These are phyloP conservation scores for Eumacrocentrus americanus DNA, from an alignment of 2,888 invertebrate genomes.

Conservation along the genomic window DNA sequence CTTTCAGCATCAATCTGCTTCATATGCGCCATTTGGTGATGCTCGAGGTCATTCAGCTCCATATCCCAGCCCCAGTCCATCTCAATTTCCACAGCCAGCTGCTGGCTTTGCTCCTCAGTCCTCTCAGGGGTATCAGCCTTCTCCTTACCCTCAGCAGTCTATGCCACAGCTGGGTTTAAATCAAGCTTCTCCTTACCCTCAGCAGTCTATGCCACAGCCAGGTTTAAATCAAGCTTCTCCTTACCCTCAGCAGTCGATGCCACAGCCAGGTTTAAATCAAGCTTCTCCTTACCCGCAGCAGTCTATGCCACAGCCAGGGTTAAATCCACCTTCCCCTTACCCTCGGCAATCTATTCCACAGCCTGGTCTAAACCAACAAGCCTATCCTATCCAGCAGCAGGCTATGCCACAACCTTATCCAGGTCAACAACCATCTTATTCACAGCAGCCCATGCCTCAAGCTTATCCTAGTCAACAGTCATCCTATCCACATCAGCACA, in stretches of 20 bases:
- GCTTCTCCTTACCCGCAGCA: slow-evolving; percentile 21
- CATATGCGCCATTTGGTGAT: slow-evolving; percentile 53
- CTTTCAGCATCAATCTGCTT: slow-evolving; percentile 29
- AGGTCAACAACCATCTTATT: slow-evolving; percentile 21
- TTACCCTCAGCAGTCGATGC: slow-evolving; percentile 21
- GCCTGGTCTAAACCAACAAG: too few relatives aligned
- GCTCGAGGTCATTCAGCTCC: too few relatives aligned
- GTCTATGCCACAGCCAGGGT: too few relatives aligned
- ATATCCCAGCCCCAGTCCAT: slow-evolving; percentile 34
- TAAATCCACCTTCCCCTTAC: slow-evolving; percentile 31
- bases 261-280: too few relatives aligned
- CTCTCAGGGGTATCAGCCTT: slow-evolving; percentile 16
- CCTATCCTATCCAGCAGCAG: slow-evolving; percentile 54
- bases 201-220: too few relatives aligned
- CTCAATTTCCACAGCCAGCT: too few relatives aligned
- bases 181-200: slow-evolving; percentile 21
- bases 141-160: slow-evolving; percentile 24
- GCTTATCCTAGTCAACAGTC: slow-evolving; percentile 23
- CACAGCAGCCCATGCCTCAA: slow-evolving; percentile 25
- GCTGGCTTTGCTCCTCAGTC: too few relatives aligned
- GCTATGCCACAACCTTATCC: slow-evolving; percentile 37
- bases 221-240: slow-evolving; percentile 19
- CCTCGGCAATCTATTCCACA: slow-evolving; percentile 16
- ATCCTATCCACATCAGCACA: slow-evolving; percentile 25
- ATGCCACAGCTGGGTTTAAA: too few relatives aligned